A percentile compares a stretch with the other conserved stretches of the same genome.
These are phyloP conservation scores for Morpho deidamia DNA, from an alignment of 2,888 invertebrate species.

Conservation along the genomic window DNA sequence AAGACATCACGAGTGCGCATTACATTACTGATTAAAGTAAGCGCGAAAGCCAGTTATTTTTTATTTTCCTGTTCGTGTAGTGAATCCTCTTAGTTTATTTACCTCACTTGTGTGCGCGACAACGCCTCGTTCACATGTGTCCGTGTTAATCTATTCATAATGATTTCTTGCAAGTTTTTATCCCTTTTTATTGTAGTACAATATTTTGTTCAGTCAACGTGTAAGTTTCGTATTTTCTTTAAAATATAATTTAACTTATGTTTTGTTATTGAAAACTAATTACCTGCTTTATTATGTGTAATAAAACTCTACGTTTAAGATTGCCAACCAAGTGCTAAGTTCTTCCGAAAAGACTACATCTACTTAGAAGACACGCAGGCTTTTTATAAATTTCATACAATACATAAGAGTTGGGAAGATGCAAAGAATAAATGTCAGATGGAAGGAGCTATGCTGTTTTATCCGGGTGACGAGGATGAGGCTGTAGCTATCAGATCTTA, in stretches of 20 bases:
- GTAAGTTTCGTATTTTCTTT: conserved; percentile 22
- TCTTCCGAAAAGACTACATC: conserved; percentile 54
- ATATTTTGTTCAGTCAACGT: conserved; percentile 17
- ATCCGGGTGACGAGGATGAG: conserved; percentile 46
- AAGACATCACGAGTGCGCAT: no score
- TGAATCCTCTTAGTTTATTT: conserved; percentile 5
- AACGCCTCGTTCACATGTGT: background rate
- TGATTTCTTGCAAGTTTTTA: conserved; percentile 22
- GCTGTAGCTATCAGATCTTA: conserved; percentile 32
- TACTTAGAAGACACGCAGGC: conserved; percentile 38
- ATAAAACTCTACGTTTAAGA: conserved; percentile 33
- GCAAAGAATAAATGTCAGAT: conserved; percentile 42
- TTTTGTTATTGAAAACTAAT: no score
- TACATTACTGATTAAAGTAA: background rate
- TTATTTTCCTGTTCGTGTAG: conserved; percentile 19
- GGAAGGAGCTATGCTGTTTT: conserved; percentile 52
- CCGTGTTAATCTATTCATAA: conserved; percentile 5
- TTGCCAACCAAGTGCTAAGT: conserved; percentile 41
- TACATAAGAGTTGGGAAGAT: conserved; percentile 42
- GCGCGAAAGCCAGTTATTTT: background rate
- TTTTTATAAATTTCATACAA: conserved; percentile 58
- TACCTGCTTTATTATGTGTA: background rate
- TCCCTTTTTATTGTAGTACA: conserved; percentile 23
- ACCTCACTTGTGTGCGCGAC: background rate
- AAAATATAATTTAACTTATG: background rate